Percentiles rank a stretch among this genome's conserved stretches.
phyloP scores from a whole-genome alignment of 2,113 vertebrate genomes.

The Syngnathus scovelli region DNA sequence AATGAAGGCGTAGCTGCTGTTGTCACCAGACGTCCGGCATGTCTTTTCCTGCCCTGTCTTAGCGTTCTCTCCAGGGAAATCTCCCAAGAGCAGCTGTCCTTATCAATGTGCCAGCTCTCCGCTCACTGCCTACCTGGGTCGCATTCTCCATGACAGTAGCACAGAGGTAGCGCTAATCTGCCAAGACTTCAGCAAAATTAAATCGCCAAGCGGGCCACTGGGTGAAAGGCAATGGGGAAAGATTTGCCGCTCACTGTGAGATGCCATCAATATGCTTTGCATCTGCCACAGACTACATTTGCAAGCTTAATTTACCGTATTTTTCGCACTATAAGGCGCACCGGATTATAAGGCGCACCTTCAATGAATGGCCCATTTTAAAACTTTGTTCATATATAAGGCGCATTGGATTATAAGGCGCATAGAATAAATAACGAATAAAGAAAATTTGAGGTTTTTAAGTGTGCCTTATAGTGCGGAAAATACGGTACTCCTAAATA shows the following conservation, averaged over 20 bases:
- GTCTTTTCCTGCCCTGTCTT: slow-evolving; percentile 49
- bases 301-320: too few species aligned
- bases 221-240: slow-evolving; percentile 50
- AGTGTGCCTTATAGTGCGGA: too few species aligned
- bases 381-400: too few species aligned
- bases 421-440: too few species aligned
- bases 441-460: too few species aligned
- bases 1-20: slow-evolving; percentile 48
- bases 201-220: slow-evolving; percentile 53
- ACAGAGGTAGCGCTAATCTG: slow-evolving; percentile 63
- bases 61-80: slow-evolving; percentile 74
- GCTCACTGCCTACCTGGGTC: slow-evolving; percentile 53
- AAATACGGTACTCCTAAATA: too few species aligned
- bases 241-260: slow-evolving; percentile 65
- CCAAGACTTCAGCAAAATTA: slow-evolving; percentile 73
- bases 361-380: too few species aligned
- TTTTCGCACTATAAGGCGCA: too few species aligned
- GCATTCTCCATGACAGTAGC: slow-evolving; percentile 69
- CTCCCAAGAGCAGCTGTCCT: slow-evolving; percentile 70
- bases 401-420: too few species aligned
- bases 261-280: slow-evolving; percentile 53
- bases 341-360: too few species aligned
- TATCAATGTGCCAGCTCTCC: slow-evolving; percentile 70
- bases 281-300: slow-evolving; percentile 26
- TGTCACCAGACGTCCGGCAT: slow-evolving; percentile 67